Evolutionary conservation across 30 jellyfish, hydroid and myxozoan genomes (phyloP), one percentile per base, ranked within the genome.

Genomic region (Turritopsis rubra): DNA sequence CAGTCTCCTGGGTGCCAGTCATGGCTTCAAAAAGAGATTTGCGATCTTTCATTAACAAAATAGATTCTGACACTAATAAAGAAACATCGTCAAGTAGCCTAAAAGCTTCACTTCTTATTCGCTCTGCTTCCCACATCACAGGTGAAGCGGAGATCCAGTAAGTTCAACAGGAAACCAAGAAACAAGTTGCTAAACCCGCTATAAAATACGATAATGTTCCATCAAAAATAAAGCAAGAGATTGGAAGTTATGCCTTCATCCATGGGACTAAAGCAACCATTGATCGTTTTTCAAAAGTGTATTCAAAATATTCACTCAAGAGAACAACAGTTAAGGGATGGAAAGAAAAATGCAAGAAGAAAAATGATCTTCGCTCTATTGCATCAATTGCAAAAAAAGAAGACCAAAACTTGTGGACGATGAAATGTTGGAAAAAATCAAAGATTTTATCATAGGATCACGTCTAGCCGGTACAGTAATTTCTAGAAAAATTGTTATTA

Each of bases 291-390:
- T 0, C 77, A 68, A 68, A 68, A 68, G 8, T 68, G 77, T 68
- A 1, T 68, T 7, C 77, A 68, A 68, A 68, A 68, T 68, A 68
- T 68, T 68, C 77, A 1, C 77, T 68, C 77, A 68, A 68, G 77
- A 68, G 77, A 68, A 68, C 77, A 68, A 68, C 77, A 68, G 77
- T 68, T 22, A 0, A 68, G 28, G 77, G 77, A 68, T 68, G 77
- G 16, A 9, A 68, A 68, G 8, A 68, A 19, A 68, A 0, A 7
- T 68, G 8, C 77, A 68, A 68, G 77, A 0, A 0, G 77, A 68
- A 68, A 0, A 68, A 68, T 7, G 19, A 0, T 68, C 9, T 7
- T 0, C 77, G 19, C 1, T 66, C 29, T 5, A 66, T 3, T 66
- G 27, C 76, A 26, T 17, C 76, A 66, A 21, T 66, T 66, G 16